Conservation (phyloP, 2,113 vertebrate genomes). For the Erpornis zantholeuca region DNA sequence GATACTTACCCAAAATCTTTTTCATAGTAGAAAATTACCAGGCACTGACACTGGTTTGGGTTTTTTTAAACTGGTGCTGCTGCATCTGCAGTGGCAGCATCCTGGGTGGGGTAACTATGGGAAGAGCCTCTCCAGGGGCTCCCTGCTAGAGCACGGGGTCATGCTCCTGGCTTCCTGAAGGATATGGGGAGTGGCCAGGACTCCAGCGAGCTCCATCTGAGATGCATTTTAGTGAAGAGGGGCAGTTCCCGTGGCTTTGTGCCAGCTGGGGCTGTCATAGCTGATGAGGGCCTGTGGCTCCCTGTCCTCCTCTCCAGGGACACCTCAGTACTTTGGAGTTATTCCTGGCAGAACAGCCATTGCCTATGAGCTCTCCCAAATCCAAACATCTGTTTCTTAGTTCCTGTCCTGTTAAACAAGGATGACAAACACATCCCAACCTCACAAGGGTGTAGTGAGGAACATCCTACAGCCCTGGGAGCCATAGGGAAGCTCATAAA, state of each 20-base stretch:
- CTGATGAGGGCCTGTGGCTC: not conserved
- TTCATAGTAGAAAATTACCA: not conserved
- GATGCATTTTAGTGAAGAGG: not conserved
- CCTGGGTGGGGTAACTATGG: not conserved
- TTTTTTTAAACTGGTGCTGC: not conserved
- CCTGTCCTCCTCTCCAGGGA: not conserved
- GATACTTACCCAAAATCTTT: not conserved
- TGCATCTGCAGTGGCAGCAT: not conserved
- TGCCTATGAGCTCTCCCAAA: not conserved
- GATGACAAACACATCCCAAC: constrained; percentile 3
- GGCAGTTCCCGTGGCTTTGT: not conserved
- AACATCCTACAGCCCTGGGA: not conserved
- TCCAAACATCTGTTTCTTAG: not conserved
- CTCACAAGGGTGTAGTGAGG: not conserved
- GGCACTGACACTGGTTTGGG: not conserved
- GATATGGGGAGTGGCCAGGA: fast-evolving
- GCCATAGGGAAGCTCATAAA: constrained; percentile 2
- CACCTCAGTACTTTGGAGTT: not conserved
- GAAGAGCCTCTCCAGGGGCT: not conserved
- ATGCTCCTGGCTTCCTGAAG: not conserved
- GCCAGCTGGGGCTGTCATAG: not conserved
- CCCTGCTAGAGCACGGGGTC: fast-evolving
- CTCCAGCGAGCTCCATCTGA: not conserved
- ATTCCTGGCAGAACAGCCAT: not conserved
- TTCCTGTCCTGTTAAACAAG: not conserved